Conservation (phyloP, 2,797 vertebrate genomes). For the Notolabrus celidotus region DNA sequence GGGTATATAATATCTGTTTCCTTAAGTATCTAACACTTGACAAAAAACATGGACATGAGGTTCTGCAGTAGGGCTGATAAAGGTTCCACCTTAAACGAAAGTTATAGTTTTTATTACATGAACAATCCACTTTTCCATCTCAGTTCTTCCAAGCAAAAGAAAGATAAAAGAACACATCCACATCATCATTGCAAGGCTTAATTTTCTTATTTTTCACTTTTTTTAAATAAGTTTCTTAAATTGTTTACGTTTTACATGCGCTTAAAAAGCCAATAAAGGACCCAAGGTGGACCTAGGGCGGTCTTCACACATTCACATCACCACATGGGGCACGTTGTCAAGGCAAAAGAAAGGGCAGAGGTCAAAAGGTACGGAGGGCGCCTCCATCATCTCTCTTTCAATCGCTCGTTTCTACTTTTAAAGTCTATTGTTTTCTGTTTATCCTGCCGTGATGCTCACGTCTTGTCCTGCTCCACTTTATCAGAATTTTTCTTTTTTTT, state of each 20-base stretch:
- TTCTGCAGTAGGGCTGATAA: conserved; percentile 78
- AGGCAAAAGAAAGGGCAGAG: conserved; percentile 90
- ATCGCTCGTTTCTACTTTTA: conserved; percentile 62
- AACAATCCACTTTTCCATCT: conserved; percentile 85
- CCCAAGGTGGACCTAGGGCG: conserved; percentile 85
- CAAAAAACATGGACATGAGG: conserved; percentile 81
- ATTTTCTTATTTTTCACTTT: conserved; percentile 83
- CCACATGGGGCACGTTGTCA: conserved; percentile 91
- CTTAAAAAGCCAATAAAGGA: conserved; percentile 91
- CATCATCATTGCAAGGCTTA: conserved; percentile 90
- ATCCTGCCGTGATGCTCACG: conserved; percentile 52
- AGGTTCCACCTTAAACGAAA: conserved; percentile 87
- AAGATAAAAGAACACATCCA: conserved; percentile 90
- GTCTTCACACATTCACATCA: conserved; percentile 93
- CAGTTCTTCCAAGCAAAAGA: conserved; percentile 89
- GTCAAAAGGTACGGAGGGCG: conserved; percentile 84
- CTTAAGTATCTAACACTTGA: conserved; percentile 84
- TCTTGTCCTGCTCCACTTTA: conserved; percentile 51
- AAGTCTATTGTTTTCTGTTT: conserved; percentile 56
- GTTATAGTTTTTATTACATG: conserved; percentile 84
- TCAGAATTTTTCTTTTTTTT: conserved; percentile 33
- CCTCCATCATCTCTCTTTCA: conserved; percentile 79
- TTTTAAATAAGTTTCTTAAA: conserved; percentile 86
- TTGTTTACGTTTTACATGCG: conserved; percentile 91
- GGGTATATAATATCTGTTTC: conserved; percentile 85